Evolutionary conservation across 2,888 invertebrate species (phyloP).

Genomic region (Spodoptera picta): DNA sequence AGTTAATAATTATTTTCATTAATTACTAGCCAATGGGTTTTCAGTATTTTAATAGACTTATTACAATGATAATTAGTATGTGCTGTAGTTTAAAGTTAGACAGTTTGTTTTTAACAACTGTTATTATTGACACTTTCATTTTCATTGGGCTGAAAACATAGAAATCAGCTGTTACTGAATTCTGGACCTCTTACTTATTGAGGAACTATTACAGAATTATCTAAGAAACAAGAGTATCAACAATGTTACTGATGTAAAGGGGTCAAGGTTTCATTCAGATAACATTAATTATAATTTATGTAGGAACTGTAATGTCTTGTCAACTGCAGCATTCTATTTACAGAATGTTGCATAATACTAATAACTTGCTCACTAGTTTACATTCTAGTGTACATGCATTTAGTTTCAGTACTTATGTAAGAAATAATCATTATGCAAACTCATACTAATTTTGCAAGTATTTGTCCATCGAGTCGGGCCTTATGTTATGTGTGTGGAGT

Average conservation of each 20-base stretch:
- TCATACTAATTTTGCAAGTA: constrained; percentile 98
- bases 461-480: constrained; percentile 95
- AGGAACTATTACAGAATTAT: neutral
- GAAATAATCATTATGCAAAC: constrained; percentile 43
- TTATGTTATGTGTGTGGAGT: constrained; percentile 97
- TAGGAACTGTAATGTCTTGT: constrained; percentile 55
- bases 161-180: neutral
- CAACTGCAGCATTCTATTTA: constrained; percentile 70
- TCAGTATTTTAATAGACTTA: neutral
- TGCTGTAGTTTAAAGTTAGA: neutral
- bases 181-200: neutral
- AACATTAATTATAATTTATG: constrained; percentile 46
- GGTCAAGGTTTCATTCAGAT: constrained; percentile 65
- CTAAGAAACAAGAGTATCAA: constrained; percentile 2
- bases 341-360: constrained; percentile 80
- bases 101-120: neutral
- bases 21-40: neutral
- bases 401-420: constrained; percentile 47
- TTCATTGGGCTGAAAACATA: neutral
- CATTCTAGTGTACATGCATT: constrained; percentile 46
- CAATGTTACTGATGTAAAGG: constrained; percentile 33
- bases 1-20: neutral
- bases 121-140: neutral
- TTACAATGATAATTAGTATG: constrained; percentile 5
- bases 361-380: constrained; percentile 53